Conservation (phyloP, 2,888 invertebrate genomes). For the Lithophane ornitopus region DNA sequence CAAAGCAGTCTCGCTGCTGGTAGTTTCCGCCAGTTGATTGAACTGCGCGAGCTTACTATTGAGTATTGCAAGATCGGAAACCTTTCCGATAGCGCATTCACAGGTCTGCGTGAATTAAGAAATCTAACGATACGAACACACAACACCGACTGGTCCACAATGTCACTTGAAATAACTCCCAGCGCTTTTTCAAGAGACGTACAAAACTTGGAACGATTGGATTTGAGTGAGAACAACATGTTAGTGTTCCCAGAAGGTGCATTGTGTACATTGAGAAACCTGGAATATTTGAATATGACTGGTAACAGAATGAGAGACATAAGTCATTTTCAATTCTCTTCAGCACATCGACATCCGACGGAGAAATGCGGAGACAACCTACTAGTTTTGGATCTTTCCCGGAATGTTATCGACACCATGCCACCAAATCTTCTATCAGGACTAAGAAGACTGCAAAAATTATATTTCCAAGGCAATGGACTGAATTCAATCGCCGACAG, state of each 20-base stretch:
- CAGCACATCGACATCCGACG: conserved; percentile 89
- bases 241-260: conserved; percentile 94
- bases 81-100: conserved; percentile 95
- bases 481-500: conserved; percentile 94
- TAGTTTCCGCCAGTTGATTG: conserved; percentile 94
- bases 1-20: conserved; percentile 95
- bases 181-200: conserved; percentile 94
- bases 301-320: conserved; percentile 95
- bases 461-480: conserved; percentile 94
- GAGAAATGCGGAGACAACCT: conserved; percentile 93
- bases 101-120: conserved; percentile 94
- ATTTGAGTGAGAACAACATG: conserved; percentile 95
- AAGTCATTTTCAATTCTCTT: conserved; percentile 93
- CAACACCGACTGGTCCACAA: conserved; percentile 96
- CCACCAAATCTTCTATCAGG: conserved; percentile 94
- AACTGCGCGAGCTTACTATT: conserved; percentile 94
- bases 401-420: conserved; percentile 94
- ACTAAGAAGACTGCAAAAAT: conserved; percentile 92
- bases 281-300: conserved; percentile 95
- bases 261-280: conserved; percentile 93
- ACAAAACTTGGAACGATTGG: conserved; percentile 93
- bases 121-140: conserved; percentile 95
- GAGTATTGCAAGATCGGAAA: conserved; percentile 96
- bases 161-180: conserved; percentile 94
- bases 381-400: conserved; percentile 93